phyloP scores from a whole-genome alignment of 1,140 invertebrate species.

The Rhopalosiphum padi region DNA sequence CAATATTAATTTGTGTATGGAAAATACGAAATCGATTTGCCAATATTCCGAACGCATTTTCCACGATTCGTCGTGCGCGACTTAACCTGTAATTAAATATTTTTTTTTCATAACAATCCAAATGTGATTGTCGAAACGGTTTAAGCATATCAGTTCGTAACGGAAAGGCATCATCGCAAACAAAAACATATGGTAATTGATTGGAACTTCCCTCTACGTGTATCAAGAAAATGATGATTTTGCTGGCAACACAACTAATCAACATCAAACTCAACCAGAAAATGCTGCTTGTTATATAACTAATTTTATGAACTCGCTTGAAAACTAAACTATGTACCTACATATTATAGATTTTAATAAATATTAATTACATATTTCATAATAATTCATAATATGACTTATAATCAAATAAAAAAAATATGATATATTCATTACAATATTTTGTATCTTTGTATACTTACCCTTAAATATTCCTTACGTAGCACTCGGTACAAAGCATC shows the following conservation, averaged over 20 bases:
- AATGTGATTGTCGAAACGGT: not conserved
- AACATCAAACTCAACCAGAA: no score
- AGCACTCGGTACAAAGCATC: no score
- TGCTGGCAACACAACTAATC: no score
- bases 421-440: no score
- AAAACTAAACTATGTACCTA: slow-evolving; percentile 19
- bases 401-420: no score
- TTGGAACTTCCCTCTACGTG: slow-evolving; percentile 60
- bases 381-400: no score
- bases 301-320: slow-evolving; percentile 16
- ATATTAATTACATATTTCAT: not conserved
- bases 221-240: not conserved
- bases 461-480: no score
- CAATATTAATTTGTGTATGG: not conserved
- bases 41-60: not conserved
- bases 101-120: slow-evolving; percentile 4
- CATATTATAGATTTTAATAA: slow-evolving; percentile 20
- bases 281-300: slow-evolving; percentile 15
- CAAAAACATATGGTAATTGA: slow-evolving; percentile 44
- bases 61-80: not conserved
- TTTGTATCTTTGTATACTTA: no score
- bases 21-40: slow-evolving; percentile 24
- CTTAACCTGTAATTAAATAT: slow-evolving; percentile 27
- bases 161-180: slow-evolving; percentile 42
- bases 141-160: slow-evolving; percentile 35